Conservation (phyloP, 2,888 invertebrate genomes). For the Pristionchus maxplancki region DNA sequence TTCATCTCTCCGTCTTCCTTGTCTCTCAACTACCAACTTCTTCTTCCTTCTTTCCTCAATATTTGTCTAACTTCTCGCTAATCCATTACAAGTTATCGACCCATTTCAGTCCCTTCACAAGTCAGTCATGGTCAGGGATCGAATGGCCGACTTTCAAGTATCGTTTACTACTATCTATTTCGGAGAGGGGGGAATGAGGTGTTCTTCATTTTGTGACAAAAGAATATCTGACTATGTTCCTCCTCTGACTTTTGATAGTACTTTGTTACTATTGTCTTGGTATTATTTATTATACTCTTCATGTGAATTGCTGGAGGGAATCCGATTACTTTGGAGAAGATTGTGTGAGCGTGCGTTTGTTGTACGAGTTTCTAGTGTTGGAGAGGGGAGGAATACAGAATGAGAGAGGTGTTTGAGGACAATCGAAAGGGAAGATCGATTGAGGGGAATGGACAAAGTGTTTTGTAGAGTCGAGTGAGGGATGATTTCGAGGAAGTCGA, state of each 20-base stretch:
- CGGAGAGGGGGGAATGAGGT: neutral
- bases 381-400: constrained; percentile 8
- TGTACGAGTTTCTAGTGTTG: constrained; percentile 14
- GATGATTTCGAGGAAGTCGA: constrained; percentile 70
- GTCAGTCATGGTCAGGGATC: constrained; percentile 39
- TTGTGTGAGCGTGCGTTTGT: constrained; percentile 3
- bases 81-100: constrained; percentile 25
- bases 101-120: neutral
- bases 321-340: constrained; percentile 25
- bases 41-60: constrained; percentile 34
- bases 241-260: constrained; percentile 1
- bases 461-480: constrained; percentile 63
- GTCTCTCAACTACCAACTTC: neutral
- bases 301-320: constrained; percentile 67
- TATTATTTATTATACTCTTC: constrained; percentile 18
- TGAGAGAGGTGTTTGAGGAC: constrained; percentile 8
- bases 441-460: neutral
- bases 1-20: neutral
- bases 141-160: constrained; percentile 47
- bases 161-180: neutral
- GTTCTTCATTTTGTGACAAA: neutral
- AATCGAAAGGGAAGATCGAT: neutral
- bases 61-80: constrained; percentile 9
- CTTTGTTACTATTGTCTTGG: neutral
- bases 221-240: neutral